Evolutionary conservation across 2,888 invertebrate species (phyloP).

Genomic region (Frankliniella fusca): DNA sequence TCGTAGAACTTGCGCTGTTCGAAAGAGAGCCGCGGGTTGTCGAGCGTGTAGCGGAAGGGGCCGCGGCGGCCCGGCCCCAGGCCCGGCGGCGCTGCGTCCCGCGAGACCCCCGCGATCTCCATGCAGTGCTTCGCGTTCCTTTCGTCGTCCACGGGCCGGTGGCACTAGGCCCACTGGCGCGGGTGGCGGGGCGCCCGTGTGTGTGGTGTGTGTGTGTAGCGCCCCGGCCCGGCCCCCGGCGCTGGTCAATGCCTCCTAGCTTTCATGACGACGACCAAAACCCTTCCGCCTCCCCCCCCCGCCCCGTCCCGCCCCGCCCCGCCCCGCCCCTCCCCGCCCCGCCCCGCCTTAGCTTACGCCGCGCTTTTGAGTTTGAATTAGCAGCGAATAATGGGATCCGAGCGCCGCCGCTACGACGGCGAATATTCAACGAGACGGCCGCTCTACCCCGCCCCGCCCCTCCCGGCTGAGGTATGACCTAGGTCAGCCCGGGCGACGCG

Average conservation of each 20-base stretch:
- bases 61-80: too few species aligned
- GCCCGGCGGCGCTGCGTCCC: too few species aligned
- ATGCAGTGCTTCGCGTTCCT: too few species aligned
- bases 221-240: background rate
- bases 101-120: too few species aligned
- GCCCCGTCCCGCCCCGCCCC: background rate
- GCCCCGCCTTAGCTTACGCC: background rate
- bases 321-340: background rate
- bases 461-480: too few species aligned
- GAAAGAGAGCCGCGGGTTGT: slow-evolving; percentile 49
- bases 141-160: too few species aligned
- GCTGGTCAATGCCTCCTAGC: background rate
- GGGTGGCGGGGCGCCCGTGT: background rate
- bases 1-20: slow-evolving; percentile 70
- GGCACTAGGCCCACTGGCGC: background rate
- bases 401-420: too few species aligned
- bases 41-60: slow-evolving; percentile 46
- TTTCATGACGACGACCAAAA: background rate
- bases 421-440: too few species aligned
- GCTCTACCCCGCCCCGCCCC: too few species aligned
- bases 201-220: background rate
- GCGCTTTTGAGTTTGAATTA: too few species aligned
- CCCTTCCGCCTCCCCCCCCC: background rate
- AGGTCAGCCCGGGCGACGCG: too few species aligned
- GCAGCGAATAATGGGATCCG: too few species aligned